These are phyloP conservation scores for Chloroclysta siterata DNA, from an alignment of 2,888 invertebrate species.

Conservation along the genomic window DNA sequence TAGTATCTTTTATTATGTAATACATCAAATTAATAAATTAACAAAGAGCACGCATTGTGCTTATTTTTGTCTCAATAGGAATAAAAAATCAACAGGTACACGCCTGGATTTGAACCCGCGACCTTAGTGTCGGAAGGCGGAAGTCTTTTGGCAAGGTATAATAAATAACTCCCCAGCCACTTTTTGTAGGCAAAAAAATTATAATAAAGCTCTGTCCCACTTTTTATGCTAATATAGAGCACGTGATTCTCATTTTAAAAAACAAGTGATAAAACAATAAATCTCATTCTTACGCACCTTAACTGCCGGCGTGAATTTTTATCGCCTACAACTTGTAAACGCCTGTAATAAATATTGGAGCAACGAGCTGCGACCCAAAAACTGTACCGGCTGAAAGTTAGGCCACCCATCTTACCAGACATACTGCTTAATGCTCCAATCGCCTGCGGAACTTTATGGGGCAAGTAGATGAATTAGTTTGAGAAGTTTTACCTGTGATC, in stretches of 20 bases:
- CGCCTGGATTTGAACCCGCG: too few relatives aligned
- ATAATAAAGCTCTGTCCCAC: not conserved
- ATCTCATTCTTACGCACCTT: conserved; percentile 11
- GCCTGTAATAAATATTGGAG: conserved; percentile 34
- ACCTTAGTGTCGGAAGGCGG: too few relatives aligned
- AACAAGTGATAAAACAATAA: conserved; percentile 11
- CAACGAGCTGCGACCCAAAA: conserved; percentile 21
- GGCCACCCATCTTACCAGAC: conserved; percentile 22
- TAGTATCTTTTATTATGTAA: too few relatives aligned
- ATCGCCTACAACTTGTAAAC: conserved; percentile 31
- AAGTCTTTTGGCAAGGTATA: too few relatives aligned
- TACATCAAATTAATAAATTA: too few relatives aligned
- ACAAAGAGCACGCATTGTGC: too few relatives aligned
- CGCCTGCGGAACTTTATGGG: conserved; percentile 18
- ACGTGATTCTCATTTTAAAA: conserved; percentile 2
- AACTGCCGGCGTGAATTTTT: conserved; percentile 22
- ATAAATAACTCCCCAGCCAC: not conserved
- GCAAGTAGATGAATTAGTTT: conserved; percentile 14
- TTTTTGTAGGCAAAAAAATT: not conserved
- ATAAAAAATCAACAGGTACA: too few relatives aligned
- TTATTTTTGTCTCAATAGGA: too few relatives aligned
- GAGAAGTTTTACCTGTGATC: conserved; percentile 18
- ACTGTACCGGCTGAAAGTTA: conserved; percentile 21
- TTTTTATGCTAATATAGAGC: not conserved
- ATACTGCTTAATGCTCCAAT: conserved; percentile 23